Base-by-base conservation (phyloP, 2,888 invertebrate genomes). In the Taenaris catops region DNA sequence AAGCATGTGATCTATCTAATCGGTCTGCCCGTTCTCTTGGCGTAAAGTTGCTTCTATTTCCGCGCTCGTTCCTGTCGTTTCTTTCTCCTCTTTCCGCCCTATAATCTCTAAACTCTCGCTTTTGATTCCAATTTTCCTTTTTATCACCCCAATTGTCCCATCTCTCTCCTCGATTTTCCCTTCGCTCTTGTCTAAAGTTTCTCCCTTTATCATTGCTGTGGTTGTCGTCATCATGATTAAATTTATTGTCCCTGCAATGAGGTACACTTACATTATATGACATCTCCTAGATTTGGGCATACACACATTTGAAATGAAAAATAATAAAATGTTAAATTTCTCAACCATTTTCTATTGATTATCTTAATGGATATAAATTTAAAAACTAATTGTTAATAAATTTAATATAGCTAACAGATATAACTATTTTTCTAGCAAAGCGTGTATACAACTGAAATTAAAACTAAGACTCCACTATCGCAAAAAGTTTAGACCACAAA, bases 21-120 rank as follows among this genome's bases (percentile, higher is more conserved):
- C 59, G 49, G 0, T 72, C 71, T 0, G 72, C 72, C 5, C 81
- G 59, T 1, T 83, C 81, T 36, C 80, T 57, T 0, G 83, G 83
- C 0, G 64, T 58, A 45, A 81, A 81, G 49, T 76, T 74, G 47
- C 69, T 73, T 18, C 59, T 49, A 1, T 61, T 56, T 5, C 36
- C 44, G 14, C 47, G 36, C 1, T 41, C 49, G 1, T 48, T 43
- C 25, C 71, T 55, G 18, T 73, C 73, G 0, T 44, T 45, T 24
- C 59, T 44, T 0, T 56, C 56, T 6, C 48, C 39, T 29, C 60
- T 51, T 5, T 58, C 57, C 68, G 38, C 34, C 32, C 53, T 54
- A 10, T 55, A 55, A 6, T 56, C 55, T 4, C 55, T 38, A 8
- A 51, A 61, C 6, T 65, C 63, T 20, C 59, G 44, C 33, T 58